Evolutionary conservation across 1,140 invertebrate species (phyloP), one percentile per base, ranked within the genome.

Genomic region (Medauroidea extradentata): DNA sequence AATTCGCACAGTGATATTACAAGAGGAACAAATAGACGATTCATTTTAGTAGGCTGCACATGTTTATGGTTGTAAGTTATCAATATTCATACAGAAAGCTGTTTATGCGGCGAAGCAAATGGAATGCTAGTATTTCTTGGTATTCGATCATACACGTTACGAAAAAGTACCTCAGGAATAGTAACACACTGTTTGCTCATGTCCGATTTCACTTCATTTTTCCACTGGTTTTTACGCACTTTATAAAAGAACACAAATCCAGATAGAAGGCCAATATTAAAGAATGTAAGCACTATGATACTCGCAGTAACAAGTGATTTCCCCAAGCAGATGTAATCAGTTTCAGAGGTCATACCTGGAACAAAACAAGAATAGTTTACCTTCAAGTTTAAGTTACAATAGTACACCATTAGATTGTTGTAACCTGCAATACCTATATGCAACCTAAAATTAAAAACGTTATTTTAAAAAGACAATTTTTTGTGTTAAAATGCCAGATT

Each of bases 151-250:
- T 63, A 63, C 14, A 63, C 57, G 44, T 57, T 63, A 18, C 57
- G 57, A 25, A 63, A 63, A 19, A 63, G 43, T 14, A 63, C 61
- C 53, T 63, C 61, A 5, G 61, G 61, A 11, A 57, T 34, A 7
- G 44, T 14, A 49, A 57, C 56, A 13, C 23, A 48, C 29, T 27
- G 23, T 18, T 38, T 18, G 14, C 50, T 42, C 14, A 23, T 49
- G 19, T 29, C n/a, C 14, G 25, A 3, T 50, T 21, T 38, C 64
- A 56, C 57, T 14, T 16, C 16, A 16, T 54, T 59, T 18, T 34
- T 42, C 57, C 57, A 59, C 8, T 24, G n/a, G 19, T 59, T 59
- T 51, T 59, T 59, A 2, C 57, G 50, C 49, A 52, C 49, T 13
- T 51, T 50, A 16, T 59, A 53, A 24, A 59, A 59, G 18, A 59